Conservation (phyloP, 1,140 invertebrate species). For the Drosophila sechellia region DNA sequence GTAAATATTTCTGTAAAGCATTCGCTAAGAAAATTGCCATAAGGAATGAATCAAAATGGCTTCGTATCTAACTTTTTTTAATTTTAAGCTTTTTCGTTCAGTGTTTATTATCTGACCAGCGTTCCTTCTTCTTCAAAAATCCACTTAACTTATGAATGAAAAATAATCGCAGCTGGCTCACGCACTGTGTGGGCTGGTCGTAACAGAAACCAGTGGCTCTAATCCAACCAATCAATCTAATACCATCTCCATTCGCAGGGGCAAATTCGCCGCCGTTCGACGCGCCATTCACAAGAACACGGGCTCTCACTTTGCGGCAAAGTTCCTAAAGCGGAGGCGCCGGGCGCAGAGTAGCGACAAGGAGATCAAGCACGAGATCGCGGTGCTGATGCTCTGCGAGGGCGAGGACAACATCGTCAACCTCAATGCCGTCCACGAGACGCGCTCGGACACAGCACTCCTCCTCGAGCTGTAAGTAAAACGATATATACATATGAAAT, state of each 20-base stretch:
- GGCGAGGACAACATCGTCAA: conserved; percentile 92
- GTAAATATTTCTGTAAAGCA: no score
- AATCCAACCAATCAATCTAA: conserved; percentile 12
- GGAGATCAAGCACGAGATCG: conserved; percentile 95
- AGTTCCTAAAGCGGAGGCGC: conserved; percentile 96
- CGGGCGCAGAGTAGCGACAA: conserved; percentile 91
- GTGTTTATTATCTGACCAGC: background rate
- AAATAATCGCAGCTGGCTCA: conserved; percentile 12
- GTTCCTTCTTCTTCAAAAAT: conserved; percentile 5
- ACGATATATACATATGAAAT: background rate
- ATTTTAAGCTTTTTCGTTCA: background rate
- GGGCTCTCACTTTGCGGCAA: conserved; percentile 95
- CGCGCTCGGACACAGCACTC: conserved; percentile 92
- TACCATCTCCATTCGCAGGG: conserved; percentile 87
- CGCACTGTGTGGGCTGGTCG: conserved; percentile 32
- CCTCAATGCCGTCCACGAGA: conserved; percentile 95
- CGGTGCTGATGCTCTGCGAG: conserved; percentile 93
- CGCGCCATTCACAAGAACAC: conserved; percentile 93
- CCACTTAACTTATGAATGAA: conserved; percentile 41
- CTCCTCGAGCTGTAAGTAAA: conserved; percentile 93
- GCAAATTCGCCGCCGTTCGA: conserved; percentile 97
- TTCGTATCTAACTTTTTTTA: no score
- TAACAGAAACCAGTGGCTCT: conserved; percentile 13
- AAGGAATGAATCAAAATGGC: no score
- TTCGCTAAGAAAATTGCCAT: no score